These are phyloP conservation scores for Luidia sarsii DNA, from an alignment of 53 echinoderm and acorn worm genomes.

Conservation along the genomic window DNA sequence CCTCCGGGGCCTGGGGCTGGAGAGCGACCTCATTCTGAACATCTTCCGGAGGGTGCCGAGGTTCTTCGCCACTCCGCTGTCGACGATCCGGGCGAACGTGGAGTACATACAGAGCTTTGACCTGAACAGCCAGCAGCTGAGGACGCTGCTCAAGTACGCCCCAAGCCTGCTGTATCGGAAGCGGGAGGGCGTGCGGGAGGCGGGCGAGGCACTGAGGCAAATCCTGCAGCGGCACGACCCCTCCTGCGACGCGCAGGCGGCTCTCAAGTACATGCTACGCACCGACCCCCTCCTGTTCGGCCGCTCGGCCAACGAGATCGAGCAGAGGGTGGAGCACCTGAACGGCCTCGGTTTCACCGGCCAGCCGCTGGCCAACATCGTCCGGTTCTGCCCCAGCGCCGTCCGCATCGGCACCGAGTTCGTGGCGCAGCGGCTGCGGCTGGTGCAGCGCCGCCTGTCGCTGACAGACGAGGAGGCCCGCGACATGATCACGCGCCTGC, in stretches of 20 bases:
- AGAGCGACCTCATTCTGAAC: conserved; percentile 54
- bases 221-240: conserved; percentile 68
- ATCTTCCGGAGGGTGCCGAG: conserved; percentile 74
- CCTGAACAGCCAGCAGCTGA: conserved; percentile 66
- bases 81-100: conserved; percentile 56
- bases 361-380: conserved; percentile 59
- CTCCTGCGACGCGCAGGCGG: conserved; percentile 27
- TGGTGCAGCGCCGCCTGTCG: conserved; percentile 47
- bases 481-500: conserved; percentile 33
- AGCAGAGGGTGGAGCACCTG: conserved; percentile 62
- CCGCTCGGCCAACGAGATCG: conserved; percentile 59
- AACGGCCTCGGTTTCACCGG: conserved; percentile 59
- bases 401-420: conserved; percentile 73
- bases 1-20: conserved; percentile 25
- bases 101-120: conserved; percentile 64
- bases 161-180: conserved; percentile 74
- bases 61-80: conserved; percentile 67
- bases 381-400: conserved; percentile 78
- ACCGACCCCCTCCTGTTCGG: conserved; percentile 66
- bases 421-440: conserved; percentile 54
- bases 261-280: conserved; percentile 71
- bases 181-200: conserved; percentile 56
- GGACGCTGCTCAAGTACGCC: conserved; percentile 63
- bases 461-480: conserved; percentile 43
- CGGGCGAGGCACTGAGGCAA: conserved; percentile 53